phyloP scores from a whole-genome alignment of 2,113 vertebrate genomes.

The Steatornis caripensis region DNA sequence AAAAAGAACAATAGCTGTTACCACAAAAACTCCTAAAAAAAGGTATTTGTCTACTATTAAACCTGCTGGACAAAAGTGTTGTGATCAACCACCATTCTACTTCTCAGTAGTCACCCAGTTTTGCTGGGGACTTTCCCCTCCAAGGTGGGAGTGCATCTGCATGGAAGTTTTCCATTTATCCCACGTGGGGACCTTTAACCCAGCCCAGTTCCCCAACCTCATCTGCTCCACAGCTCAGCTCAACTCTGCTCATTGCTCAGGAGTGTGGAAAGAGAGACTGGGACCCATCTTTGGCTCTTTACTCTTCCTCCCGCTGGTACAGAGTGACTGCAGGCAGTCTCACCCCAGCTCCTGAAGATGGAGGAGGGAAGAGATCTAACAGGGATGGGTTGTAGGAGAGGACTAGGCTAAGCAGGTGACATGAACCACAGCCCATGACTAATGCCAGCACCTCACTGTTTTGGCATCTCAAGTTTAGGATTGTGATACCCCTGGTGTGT shows the following conservation, averaged over 20 bases:
- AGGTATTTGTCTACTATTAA: background rate
- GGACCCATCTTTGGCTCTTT: background rate
- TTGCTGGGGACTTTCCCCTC: background rate
- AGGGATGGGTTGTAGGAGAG: background rate
- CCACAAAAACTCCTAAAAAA: background rate
- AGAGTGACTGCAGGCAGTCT: background rate
- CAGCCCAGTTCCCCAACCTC: background rate
- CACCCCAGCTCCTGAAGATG: background rate
- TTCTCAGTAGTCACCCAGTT: background rate
- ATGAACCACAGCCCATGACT: background rate
- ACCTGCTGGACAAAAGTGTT: background rate
- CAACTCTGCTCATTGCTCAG: background rate
- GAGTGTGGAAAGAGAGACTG: background rate
- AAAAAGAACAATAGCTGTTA: background rate
- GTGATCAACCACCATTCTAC: background rate
- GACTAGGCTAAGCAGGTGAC: background rate
- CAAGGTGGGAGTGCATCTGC: background rate
- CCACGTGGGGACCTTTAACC: background rate
- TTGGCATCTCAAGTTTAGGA: background rate
- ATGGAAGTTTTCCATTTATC: background rate
- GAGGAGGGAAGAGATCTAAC: background rate
- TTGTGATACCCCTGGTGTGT: background rate
- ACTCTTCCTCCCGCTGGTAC: background rate
- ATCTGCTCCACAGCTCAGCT: background rate
- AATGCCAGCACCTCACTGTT: background rate